Conservation (phyloP, 2,113 vertebrate genomes). For the Nettapus auritus region DNA sequence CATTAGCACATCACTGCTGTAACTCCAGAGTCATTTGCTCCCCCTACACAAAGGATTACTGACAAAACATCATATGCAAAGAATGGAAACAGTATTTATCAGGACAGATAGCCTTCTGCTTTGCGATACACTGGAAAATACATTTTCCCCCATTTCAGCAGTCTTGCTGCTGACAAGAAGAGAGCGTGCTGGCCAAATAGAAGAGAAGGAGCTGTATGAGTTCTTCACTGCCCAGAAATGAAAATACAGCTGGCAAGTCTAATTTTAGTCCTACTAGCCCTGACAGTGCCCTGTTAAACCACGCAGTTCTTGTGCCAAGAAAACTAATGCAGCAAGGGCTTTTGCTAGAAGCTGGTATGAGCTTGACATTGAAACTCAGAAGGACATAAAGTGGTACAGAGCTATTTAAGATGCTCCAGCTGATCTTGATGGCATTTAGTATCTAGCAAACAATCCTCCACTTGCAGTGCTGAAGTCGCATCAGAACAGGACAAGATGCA, state of each 20-base stretch:
- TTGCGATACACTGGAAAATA: neutral
- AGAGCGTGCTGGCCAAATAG: neutral
- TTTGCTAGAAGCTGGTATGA: neutral
- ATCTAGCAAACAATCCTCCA: neutral
- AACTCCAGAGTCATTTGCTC: neutral
- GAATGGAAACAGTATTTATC: neutral
- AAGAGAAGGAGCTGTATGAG: neutral
- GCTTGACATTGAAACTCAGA: neutral
- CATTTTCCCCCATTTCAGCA: neutral
- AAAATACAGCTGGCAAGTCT: conserved; percentile 26
- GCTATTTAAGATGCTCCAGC: neutral
- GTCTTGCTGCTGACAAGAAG: neutral
- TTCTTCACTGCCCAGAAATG: neutral
- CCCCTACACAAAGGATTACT: neutral
- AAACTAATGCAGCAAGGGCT: neutral
- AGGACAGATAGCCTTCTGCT: neutral
- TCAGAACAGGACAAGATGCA: neutral
- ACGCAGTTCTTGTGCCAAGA: neutral
- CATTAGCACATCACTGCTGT: neutral
- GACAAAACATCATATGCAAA: neutral
- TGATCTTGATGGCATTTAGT: neutral
- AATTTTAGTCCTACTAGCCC: neutral
- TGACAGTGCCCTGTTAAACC: neutral
- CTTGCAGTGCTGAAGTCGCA: neutral
- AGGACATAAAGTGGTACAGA: neutral